Conservation (phyloP, 2,797 vertebrate genomes). For the Gymnothorax javanicus region DNA sequence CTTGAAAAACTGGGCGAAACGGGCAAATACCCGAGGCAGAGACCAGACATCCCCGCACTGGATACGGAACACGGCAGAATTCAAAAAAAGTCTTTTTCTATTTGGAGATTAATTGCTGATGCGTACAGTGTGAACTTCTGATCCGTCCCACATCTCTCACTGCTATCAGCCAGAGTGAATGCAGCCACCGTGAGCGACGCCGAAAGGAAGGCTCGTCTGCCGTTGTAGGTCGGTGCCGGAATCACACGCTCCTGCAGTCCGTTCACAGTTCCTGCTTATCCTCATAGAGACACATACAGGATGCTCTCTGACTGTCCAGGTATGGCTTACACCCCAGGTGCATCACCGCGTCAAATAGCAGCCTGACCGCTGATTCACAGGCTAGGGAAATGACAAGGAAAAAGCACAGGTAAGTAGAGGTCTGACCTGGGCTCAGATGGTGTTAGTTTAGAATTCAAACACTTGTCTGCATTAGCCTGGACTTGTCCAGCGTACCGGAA, state of each 20-base stretch:
- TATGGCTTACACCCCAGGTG: slow-evolving; percentile 96
- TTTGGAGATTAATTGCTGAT: not conserved
- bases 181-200: not conserved
- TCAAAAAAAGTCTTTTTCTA: not conserved
- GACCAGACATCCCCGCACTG: not conserved
- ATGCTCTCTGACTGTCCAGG: slow-evolving; percentile 91
- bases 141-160: not conserved
- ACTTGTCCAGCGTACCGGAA: too few species aligned
- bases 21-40: not conserved
- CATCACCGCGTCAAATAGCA: slow-evolving; percentile 92
- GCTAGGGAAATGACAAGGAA: slow-evolving; percentile 68
- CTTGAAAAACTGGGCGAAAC: not conserved
- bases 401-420: slow-evolving; percentile 20
- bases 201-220: not conserved
- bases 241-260: not conserved
- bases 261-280: slow-evolving; percentile 84
- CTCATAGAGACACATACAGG: slow-evolving; percentile 87
- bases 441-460: too few species aligned
- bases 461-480: too few species aligned
- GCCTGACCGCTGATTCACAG: slow-evolving; percentile 87
- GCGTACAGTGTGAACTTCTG: not conserved
- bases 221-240: not conserved
- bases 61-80: not conserved
- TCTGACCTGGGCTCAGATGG: not conserved
- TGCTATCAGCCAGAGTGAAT: not conserved